Conservation (phyloP, 2,113 vertebrate genomes). For the Thunnus maccoyii region DNA sequence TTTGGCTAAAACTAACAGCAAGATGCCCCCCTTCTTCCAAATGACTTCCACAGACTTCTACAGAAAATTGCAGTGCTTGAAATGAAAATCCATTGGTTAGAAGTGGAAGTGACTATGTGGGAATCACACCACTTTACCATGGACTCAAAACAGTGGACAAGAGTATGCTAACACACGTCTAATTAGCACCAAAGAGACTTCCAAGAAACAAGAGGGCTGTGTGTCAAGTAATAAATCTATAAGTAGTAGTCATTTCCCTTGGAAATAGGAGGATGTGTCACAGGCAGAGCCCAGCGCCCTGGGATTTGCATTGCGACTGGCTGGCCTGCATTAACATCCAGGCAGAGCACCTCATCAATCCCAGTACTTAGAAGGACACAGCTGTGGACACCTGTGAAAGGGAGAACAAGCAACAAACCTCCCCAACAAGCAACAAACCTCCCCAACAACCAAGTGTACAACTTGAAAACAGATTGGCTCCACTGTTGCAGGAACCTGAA, state of each 20-base stretch:
- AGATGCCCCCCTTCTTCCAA: too few species aligned
- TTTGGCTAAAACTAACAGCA: too few species aligned
- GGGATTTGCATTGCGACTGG: neutral
- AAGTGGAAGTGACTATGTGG: too few species aligned
- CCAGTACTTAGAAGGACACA: neutral
- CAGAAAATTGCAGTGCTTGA: too few species aligned
- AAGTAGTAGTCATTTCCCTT: conserved; percentile 3
- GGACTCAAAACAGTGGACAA: neutral
- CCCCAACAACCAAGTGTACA: neutral
- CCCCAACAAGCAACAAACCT: neutral
- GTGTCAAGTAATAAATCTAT: conserved; percentile 12
- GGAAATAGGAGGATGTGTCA: neutral
- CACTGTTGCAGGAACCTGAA: conserved; percentile 7
- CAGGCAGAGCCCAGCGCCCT: too few species aligned
- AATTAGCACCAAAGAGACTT: conserved; percentile 1
- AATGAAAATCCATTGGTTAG: too few species aligned
- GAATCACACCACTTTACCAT: too few species aligned
- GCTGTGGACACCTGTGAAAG: neutral
- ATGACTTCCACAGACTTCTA: too few species aligned
- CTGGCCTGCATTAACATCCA: too few species aligned
- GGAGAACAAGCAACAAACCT: neutral
- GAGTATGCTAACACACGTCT: conserved; percentile 7
- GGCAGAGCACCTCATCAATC: too few species aligned
- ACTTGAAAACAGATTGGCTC: conserved; percentile 23
- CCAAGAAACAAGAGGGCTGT: neutral